Evolutionary conservation across 30 jellyfish, hydroid and myxozoan genomes (phyloP).

Genomic region (Hydractinia symbiolongicarpus): DNA sequence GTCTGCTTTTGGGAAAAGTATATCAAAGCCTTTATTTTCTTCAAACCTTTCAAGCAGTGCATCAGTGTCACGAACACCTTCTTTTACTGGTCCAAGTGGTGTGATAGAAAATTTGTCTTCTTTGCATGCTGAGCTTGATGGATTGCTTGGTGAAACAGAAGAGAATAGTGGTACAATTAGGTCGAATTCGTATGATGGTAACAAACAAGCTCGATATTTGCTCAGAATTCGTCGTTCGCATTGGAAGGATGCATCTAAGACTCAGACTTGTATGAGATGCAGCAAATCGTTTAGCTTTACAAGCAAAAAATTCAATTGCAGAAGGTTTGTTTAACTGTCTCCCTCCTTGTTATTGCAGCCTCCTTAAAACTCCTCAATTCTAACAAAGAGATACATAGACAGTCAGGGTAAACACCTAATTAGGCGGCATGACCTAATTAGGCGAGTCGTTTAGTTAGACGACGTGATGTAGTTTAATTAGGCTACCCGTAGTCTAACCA

Average conservation of each 20-base stretch:
- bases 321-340: constrained; percentile 39
- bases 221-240: constrained; percentile 35
- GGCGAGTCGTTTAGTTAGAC: no score
- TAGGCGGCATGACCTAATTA: no score
- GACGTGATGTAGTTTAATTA: no score
- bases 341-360: no score
- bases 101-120: background rate
- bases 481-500: no score
- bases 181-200: background rate
- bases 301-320: constrained; percentile 52
- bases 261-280: constrained; percentile 40
- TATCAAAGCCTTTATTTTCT: no score
- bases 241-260: constrained; percentile 54
- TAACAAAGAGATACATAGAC: no score
- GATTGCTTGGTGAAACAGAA: constrained; percentile 14
- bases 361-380: no score
- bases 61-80: background rate
- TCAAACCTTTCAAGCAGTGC: background rate
- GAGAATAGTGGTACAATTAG: background rate
- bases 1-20: no score
- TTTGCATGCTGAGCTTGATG: constrained; percentile 20
- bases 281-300: constrained; percentile 36
- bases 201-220: background rate
- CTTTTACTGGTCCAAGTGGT: constrained; percentile 14
- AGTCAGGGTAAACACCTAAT: no score